phyloP scores from a whole-genome alignment of 2,113 vertebrate genomes.

The Pogonocichla stellata region DNA sequence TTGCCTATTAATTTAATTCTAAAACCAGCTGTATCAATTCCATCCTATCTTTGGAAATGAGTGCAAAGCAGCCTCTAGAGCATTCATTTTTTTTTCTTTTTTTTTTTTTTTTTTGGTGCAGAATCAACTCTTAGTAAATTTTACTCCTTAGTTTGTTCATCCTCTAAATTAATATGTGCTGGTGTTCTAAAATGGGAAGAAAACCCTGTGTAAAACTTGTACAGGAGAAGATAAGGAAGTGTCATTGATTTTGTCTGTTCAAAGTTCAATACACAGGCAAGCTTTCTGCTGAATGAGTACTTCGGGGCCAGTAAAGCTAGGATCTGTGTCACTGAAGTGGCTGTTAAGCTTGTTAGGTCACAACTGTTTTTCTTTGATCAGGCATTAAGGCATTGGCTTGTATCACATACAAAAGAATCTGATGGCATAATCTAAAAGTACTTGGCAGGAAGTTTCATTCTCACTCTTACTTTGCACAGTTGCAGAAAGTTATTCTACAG shows the following conservation, averaged over 20 bases:
- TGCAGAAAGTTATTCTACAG: background rate
- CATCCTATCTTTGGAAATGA: background rate
- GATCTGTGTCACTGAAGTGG: background rate
- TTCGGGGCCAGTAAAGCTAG: background rate
- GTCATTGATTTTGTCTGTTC: background rate
- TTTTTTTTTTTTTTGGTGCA: accelerated
- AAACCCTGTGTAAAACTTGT: background rate
- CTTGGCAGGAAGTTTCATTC: background rate
- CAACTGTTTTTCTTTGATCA: background rate
- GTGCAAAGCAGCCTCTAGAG: background rate
- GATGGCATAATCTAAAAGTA: background rate
- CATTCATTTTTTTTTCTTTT: background rate
- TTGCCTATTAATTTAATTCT: background rate
- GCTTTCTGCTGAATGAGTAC: background rate
- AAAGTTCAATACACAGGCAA: background rate
- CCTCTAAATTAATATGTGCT: background rate
- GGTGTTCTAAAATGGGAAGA: background rate
- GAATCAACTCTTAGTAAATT: background rate
- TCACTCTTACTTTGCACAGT: background rate
- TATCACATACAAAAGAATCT: background rate
- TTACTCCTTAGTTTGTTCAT: background rate
- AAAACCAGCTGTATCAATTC: background rate
- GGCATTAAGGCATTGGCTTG: background rate
- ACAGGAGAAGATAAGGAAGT: background rate
- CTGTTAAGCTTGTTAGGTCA: background rate